Evolutionary conservation across 2,113 vertebrate genomes (phyloP).

Genomic region (Bos indicus): DNA sequence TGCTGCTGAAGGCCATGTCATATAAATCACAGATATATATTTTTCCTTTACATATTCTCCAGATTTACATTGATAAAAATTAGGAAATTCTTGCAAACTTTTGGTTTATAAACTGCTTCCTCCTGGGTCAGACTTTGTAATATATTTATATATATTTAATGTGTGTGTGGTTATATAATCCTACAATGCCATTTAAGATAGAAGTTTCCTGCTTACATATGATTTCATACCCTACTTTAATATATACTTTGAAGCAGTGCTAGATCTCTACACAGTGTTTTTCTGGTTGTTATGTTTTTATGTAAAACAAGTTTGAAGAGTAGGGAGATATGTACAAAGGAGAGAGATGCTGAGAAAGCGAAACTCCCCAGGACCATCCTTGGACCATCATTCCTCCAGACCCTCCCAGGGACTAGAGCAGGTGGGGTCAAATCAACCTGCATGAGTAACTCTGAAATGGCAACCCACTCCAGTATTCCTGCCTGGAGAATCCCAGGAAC

Average conservation of each 20-base stretch:
- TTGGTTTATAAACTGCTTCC: too few species aligned
- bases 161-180: background rate
- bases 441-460: background rate
- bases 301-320: background rate
- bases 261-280: background rate
- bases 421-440: fast-evolving
- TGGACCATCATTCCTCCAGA: background rate
- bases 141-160: background rate
- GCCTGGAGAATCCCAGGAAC: background rate
- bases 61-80: too few species aligned
- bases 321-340: background rate
- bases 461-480: background rate
- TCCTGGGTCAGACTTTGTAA: too few species aligned
- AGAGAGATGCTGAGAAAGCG: background rate
- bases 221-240: background rate
- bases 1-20: background rate
- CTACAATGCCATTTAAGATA: background rate
- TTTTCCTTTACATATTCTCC: too few species aligned
- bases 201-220: background rate
- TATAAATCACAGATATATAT: too few species aligned
- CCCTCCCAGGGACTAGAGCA: fast-evolving
- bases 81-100: too few species aligned
- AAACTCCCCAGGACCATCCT: too few species aligned
- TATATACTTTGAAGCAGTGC: background rate
- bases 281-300: background rate